Evolutionary conservation across 2,888 invertebrate species (phyloP).

Genomic region (Synergus japonicus): DNA sequence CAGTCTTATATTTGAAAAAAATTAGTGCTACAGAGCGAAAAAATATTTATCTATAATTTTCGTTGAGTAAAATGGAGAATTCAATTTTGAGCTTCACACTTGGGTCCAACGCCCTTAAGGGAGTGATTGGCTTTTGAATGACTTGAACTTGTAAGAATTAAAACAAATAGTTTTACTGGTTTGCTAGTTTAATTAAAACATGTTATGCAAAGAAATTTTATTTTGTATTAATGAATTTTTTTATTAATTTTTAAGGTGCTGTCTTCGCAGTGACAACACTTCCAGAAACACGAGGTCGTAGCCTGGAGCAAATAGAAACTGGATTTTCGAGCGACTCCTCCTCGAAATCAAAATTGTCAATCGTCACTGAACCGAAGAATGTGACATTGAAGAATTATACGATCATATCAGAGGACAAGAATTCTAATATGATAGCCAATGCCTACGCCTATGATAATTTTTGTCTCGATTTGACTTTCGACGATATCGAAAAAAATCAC

Average conservation of each 20-base stretch:
- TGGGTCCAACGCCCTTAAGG: no score
- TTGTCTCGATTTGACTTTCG: slow-evolving; percentile 62
- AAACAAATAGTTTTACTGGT: no score
- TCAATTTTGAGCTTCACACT: no score
- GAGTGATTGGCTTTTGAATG: no score
- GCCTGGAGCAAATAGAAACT: slow-evolving; percentile 84
- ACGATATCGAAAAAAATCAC: slow-evolving; percentile 48
- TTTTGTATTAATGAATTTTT: no score
- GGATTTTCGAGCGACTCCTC: slow-evolving; percentile 79
- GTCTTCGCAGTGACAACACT: slow-evolving; percentile 81
- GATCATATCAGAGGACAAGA: slow-evolving; percentile 65
- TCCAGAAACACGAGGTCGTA: slow-evolving; percentile 85
- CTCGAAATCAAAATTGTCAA: slow-evolving; percentile 42
- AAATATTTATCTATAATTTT: no score
- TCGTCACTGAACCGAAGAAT: slow-evolving; percentile 52
- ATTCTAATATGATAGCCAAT: slow-evolving; percentile 57
- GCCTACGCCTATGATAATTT: slow-evolving; percentile 67
- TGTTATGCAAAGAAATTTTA: no score
- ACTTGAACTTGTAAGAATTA: no score
- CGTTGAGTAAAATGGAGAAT: no score
- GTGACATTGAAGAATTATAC: slow-evolving; percentile 65
- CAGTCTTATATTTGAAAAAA: no score
- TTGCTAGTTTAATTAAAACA: no score
- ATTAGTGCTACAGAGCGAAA: no score
- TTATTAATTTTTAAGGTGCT: slow-evolving; percentile 66